Evolutionary conservation across 2,113 vertebrate species (phyloP).

Genomic region (Nothoprocta perdicaria): DNA sequence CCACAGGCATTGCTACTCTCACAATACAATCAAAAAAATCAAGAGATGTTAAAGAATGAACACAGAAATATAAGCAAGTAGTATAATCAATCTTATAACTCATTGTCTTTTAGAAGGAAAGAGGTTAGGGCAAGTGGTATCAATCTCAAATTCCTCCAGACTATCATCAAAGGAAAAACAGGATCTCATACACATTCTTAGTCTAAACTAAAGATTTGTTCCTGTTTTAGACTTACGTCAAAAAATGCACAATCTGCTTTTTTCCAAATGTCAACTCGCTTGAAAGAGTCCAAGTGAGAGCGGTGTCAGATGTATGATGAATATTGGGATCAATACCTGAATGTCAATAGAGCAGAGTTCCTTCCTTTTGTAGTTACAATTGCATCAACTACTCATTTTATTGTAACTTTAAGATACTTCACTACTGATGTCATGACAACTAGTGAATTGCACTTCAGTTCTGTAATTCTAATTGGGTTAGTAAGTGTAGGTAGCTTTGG

Average conservation of each 20-base stretch:
- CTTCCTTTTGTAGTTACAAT: not conserved
- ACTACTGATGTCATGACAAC: not conserved
- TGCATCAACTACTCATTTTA: not conserved
- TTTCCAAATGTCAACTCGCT: not conserved
- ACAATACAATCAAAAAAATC: not conserved
- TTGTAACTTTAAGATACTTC: not conserved
- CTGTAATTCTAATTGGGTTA: slow-evolving; percentile 4
- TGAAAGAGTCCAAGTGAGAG: not conserved
- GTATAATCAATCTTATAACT: not conserved
- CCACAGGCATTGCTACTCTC: not conserved
- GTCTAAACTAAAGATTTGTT: not conserved
- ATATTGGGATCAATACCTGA: not conserved
- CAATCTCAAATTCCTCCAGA: not conserved
- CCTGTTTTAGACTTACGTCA: not conserved
- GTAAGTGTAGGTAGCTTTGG: slow-evolving; percentile 11
- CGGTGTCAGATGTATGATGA: not conserved
- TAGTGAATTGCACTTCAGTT: not conserved
- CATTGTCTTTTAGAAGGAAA: not conserved
- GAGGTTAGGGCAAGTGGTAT: not conserved
- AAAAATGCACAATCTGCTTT: not conserved
- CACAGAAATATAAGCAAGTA: not conserved
- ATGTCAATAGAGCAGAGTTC: accelerated
- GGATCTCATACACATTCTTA: not conserved
- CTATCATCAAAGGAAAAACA: not conserved
- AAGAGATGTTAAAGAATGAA: not conserved